Evolutionary conservation across 2,113 vertebrate genomes (phyloP).

Genomic region (Clarias gariepinus): DNA sequence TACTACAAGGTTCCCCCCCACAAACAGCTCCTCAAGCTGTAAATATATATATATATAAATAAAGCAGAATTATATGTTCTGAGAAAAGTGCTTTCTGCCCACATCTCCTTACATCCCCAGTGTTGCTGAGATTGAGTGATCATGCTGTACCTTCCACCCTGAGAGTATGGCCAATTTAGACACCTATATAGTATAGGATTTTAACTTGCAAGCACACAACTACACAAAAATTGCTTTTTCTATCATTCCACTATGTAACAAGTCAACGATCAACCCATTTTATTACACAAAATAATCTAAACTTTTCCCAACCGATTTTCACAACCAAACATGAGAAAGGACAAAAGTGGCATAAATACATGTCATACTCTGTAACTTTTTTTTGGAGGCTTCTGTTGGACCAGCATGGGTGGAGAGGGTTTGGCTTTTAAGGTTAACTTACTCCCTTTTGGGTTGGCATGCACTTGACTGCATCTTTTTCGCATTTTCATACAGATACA

Average conservation of each 20-base stretch:
- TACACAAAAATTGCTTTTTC: background rate
- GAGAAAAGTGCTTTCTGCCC: background rate
- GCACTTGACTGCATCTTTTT: too few relatives aligned
- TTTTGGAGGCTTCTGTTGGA: too few relatives aligned
- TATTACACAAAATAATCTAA: background rate
- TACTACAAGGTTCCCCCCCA: background rate
- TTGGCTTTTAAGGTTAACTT: too few relatives aligned
- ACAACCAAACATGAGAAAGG: too few relatives aligned
- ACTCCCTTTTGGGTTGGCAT: too few relatives aligned
- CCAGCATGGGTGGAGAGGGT: too few relatives aligned
- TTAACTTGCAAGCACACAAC: background rate
- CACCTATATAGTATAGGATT: background rate
- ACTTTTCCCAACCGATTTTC: too few relatives aligned
- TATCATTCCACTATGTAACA: too few relatives aligned
- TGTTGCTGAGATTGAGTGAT: background rate
- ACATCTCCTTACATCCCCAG: background rate
- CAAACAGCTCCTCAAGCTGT: background rate
- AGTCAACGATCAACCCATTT: background rate
- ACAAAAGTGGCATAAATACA: too few relatives aligned
- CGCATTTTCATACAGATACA: too few relatives aligned
- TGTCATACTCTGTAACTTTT: too few relatives aligned
- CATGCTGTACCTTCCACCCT: background rate
- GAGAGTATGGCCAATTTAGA: background rate
- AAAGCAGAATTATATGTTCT: background rate
- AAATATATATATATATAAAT: too few relatives aligned